Base-by-base conservation (phyloP, 2,797 vertebrate species). In the Acanthiza pusilla region DNA sequence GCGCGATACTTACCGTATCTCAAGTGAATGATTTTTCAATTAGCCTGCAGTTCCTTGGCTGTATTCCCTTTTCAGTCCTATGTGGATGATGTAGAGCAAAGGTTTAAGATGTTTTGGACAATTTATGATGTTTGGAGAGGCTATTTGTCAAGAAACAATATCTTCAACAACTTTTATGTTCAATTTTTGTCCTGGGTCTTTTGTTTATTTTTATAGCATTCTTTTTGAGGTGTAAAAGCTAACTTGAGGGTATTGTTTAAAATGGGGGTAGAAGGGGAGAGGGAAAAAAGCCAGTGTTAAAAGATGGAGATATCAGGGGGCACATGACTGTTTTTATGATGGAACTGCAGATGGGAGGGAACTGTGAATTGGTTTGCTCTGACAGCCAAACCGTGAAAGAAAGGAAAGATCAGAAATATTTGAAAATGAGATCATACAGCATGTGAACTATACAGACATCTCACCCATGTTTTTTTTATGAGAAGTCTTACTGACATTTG, bases 1-100 rank as follows among this genome's bases (percentile, higher is more conserved):
- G 94, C 60, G 26, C 3, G 79, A 92, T 96, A 87, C 95, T 97
- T 89, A 77, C 89, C 3, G 71, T 97, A 97, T 96, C 97, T 97
- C 97, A 96, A 96, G 97, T 97, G 97, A 98, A 98, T 97, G 97
- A 98, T 97, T 98, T 98, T 98, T 98, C 98, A 98, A 98, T 98
- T 98, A 98, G 97, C 96, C 95, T 91, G 80, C 86, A 93, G 96
- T 96, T 98, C 96, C 95, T 97, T 96, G 96, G 97, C 61, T 90
- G 82, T 95, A 94, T 97, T 97, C 97, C 96, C 96, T 97, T 96
- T 82, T 83, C 91, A 97, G 95, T 93, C 92, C 94, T 97, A 29
- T 13, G 48, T 96, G 94, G 96, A 91, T 97, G 97, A 98, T 97
- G 91, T 91, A 97, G 96, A 98, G 95, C 95, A 98, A 97, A 98